Base-by-base conservation (phyloP, 2,113 vertebrate genomes). In the Lepisosteus osseus region DNA sequence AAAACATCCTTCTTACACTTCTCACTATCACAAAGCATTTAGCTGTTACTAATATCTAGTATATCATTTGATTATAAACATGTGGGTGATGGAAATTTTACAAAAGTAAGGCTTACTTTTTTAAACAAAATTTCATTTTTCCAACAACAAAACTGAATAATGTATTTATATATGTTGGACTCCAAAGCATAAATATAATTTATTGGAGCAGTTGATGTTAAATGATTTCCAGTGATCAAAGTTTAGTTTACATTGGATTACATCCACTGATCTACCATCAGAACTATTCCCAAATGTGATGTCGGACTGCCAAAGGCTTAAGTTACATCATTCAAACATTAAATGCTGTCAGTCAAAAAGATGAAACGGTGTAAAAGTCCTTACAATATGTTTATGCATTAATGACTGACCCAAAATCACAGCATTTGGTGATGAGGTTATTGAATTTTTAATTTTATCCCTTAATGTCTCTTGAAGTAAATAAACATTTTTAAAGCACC, bases 311-410 rank as follows among this genome's bases (percentile, higher is more conserved):
- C 83, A 86, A 87, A 66, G 79, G 71, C 54, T 77, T 0, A 0
- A 76, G 74, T 76, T 75, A 85, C 67, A 81, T 72, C 67, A 71
- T 72, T 82, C 80, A 85, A 78, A 71, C 81, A 81, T 83, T 83
- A 90, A 87, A 87, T 83, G 76, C 70, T 81, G 79, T 75, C 65
- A 85, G 86, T 86, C 86, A 86, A 76, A 79, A 80, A 86, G 86
- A 89, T 80, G 81, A 80, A 73, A 76, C 76, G 74, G 80, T 82
- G 67, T 84, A 87, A 86, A 86, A 86, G 83, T 80, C 80, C 78
- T 82, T 67, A 76, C 80, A 78, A 84, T 86, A 86, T 86, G 77
- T 86, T 89, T 86, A 84, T 80, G 73, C 68, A 82, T 82, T 81
- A 81, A 74, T 61, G 77, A 81, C 82, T 79, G 1, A 43, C 69